phyloP scores from a whole-genome alignment of 2,797 vertebrate species.

The Labeo calbasu region DNA sequence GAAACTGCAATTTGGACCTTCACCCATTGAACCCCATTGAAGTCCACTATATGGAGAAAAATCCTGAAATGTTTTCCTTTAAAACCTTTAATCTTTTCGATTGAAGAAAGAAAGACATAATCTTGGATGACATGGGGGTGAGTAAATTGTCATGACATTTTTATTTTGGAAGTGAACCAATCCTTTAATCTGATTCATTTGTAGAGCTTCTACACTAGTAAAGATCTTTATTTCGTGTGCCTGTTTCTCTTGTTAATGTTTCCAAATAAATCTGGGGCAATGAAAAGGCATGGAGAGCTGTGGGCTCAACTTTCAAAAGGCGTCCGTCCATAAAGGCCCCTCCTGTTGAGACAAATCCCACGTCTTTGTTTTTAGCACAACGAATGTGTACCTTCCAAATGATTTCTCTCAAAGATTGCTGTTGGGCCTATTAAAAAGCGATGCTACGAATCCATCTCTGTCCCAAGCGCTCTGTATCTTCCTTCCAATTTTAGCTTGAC shows the following conservation, averaged over 20 bases:
- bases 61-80: no score
- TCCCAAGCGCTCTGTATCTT: conserved; percentile 61
- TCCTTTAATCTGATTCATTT: not conserved
- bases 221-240: not conserved
- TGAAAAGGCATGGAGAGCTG: not conserved
- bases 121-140: no score
- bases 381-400: conserved; percentile 54
- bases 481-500: conserved; percentile 68
- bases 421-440: conserved; percentile 64
- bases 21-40: no score
- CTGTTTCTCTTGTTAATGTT: conserved; percentile 4
- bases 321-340: not conserved
- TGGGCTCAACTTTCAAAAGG: conserved; percentile 35
- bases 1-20: no score
- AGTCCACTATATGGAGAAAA: no score
- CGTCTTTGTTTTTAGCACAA: conserved; percentile 38
- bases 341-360: conserved; percentile 36
- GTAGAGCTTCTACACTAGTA: not conserved
- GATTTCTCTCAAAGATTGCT: conserved; percentile 57
- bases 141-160: no score
- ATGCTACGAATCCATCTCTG: conserved; percentile 65
- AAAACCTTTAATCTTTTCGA: no score
- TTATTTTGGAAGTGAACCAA: no score
- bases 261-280: conserved; percentile 11
- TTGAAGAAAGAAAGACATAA: no score